These are phyloP conservation scores for Pachycephus smyrnensis DNA, from an alignment of 2,888 invertebrate genomes.

Conservation along the genomic window DNA sequence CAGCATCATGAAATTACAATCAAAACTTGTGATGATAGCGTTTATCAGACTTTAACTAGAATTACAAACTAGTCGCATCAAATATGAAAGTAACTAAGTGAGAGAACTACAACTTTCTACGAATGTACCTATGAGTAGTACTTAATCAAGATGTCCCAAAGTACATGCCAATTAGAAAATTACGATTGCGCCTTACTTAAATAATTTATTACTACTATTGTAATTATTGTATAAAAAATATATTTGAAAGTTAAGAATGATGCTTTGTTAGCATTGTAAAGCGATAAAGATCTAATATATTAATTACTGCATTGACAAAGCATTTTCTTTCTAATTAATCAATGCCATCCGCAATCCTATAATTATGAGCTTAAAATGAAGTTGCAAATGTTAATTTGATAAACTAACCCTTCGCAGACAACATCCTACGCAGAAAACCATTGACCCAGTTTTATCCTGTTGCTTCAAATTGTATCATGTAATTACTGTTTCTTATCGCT, in stretches of 20 bases:
- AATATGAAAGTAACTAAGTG: background rate
- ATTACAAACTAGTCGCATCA: background rate
- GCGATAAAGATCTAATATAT: background rate
- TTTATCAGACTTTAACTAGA: background rate
- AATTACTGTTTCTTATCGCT: conserved; percentile 52
- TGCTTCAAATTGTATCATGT: conserved; percentile 30
- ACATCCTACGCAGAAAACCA: background rate
- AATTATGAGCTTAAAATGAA: background rate
- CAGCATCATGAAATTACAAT: background rate
- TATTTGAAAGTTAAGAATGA: background rate
- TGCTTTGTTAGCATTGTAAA: background rate
- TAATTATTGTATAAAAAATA: background rate
- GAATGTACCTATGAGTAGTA: background rate
- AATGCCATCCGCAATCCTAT: background rate
- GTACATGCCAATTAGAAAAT: background rate
- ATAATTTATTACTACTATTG: background rate
- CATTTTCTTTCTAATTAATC: background rate
- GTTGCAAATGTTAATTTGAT: background rate
- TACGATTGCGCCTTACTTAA: background rate
- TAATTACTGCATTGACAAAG: background rate
- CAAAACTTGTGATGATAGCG: background rate
- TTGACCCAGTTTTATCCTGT: conserved; percentile 33
- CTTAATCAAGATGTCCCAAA: background rate
- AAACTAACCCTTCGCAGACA: background rate
- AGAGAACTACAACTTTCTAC: background rate